Evolutionary conservation across 2,113 vertebrate genomes (phyloP), one percentile per base, ranked within the genome.

Genomic region (Cranoglanis bouderius): DNA sequence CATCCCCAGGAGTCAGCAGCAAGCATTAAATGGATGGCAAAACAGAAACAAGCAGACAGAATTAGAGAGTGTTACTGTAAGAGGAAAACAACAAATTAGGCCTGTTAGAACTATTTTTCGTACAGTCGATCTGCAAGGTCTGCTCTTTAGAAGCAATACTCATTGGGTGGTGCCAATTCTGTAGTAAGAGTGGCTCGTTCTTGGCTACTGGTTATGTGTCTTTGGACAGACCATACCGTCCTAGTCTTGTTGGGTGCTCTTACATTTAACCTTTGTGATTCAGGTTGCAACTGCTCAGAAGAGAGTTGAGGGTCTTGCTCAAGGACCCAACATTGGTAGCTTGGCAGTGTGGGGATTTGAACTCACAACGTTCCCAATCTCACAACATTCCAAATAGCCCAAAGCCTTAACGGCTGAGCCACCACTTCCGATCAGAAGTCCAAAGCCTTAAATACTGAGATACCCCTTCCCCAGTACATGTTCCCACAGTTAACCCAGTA

Each of bases 1-100:
- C 89, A 46, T 90, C 93, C 94, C 92, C 92, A 86, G 61, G 93
- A 92, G 94, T 90, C 92, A 82, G 2, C 84, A 89, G 90, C 90
- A 91, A 87, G 92, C 86, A 4, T 91, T 87, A 91, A 91, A 94
- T 92, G 92, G 93, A 94, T 94, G 91, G 90, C 91, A 89, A 67
- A 43, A 86, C 78, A 80, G 53, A 84, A 85, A 53, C 67, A 74
- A 81, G 74, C 81, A 82, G 85, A 74, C 59, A 81, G 82, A 87
- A 87, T 63, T 75, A 90, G 40, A 35, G n/a, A 70, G 61, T 85
- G 74, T 82, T 88, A 82, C 77, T 83, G 75, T 53, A 85, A 85
- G 82, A 85, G 38, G 29, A 59, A 83, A 90, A 85, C 82, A 88
- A 81, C 55, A 83, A 43, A 67, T 75, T 61, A 63, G 78, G 65